These are phyloP conservation scores for Dorcus hopei DNA, from an alignment of 2,888 invertebrate species.

Conservation along the genomic window DNA sequence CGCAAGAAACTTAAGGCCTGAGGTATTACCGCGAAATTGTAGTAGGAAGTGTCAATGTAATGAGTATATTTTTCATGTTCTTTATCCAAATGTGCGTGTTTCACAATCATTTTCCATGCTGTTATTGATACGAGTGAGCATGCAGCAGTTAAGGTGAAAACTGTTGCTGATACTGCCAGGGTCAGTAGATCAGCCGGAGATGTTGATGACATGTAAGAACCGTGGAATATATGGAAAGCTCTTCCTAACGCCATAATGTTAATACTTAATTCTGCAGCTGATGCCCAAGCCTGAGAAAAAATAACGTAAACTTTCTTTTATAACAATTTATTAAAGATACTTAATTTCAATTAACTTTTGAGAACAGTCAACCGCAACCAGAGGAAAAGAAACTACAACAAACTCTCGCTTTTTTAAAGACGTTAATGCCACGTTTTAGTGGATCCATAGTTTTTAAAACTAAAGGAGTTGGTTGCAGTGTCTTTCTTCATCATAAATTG, in stretches of 20 bases:
- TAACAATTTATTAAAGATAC: no score
- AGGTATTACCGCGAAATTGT: conserved; percentile 9
- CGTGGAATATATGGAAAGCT: conserved; percentile 23
- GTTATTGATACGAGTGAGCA: conserved; percentile 9
- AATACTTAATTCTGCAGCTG: conserved; percentile 12
- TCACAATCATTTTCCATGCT: conserved; percentile 4
- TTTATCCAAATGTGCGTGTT: neutral
- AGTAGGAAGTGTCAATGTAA: neutral
- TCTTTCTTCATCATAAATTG: no score
- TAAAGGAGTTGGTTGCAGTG: no score
- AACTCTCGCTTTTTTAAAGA: no score
- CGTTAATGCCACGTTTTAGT: no score
- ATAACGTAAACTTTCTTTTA: neutral
- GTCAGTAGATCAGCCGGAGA: conserved; percentile 19
- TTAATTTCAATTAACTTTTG: no score
- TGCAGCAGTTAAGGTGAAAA: conserved; percentile 2
- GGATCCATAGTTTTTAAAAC: no score
- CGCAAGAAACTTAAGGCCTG: neutral
- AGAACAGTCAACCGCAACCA: no score
- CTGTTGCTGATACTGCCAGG: conserved; percentile 13
- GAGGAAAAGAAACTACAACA: no score
- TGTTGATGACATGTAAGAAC: conserved; percentile 18
- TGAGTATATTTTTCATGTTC: neutral
- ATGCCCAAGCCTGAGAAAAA: conserved; percentile 21
- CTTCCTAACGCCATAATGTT: conserved; percentile 13